These are phyloP conservation scores for Potorous gilbertii DNA, from an alignment of 2,797 vertebrate genomes.

Conservation along the genomic window DNA sequence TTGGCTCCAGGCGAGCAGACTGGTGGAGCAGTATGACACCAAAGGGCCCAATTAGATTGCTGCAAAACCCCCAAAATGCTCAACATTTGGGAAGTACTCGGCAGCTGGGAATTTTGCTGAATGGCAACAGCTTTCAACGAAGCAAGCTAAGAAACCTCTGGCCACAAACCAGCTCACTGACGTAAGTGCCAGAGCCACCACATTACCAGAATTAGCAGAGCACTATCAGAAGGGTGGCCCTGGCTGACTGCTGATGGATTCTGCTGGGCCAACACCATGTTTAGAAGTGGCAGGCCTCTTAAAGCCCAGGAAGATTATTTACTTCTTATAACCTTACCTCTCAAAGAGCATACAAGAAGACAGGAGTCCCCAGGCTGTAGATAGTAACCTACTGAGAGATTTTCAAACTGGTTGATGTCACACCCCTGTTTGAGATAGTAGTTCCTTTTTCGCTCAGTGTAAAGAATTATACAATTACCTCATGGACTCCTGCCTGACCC, in stretches of 20 bases:
- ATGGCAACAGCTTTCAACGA: constrained; percentile 57
- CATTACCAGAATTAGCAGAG: constrained; percentile 14
- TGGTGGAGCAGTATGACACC: background rate
- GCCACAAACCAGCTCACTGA: constrained; percentile 40
- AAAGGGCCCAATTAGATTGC: background rate
- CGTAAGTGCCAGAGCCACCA: constrained; percentile 36
- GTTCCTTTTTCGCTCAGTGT: background rate
- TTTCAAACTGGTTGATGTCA: background rate
- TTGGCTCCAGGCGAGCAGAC: constrained; percentile 22
- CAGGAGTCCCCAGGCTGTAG: background rate
- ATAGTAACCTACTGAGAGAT: background rate
- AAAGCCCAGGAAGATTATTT: constrained; percentile 31
- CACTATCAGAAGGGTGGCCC: background rate
- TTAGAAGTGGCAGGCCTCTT: constrained; percentile 22
- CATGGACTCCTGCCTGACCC: background rate
- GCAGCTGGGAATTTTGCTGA: constrained; percentile 63
- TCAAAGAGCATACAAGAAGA: background rate
- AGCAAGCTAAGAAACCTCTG: constrained; percentile 56
- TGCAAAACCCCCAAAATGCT: constrained; percentile 22
- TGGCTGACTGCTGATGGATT: background rate
- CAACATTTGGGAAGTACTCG: constrained; percentile 45
- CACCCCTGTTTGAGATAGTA: background rate
- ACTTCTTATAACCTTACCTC: background rate
- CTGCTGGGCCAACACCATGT: background rate
- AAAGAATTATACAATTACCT: background rate